Percentiles rank a stretch among this genome's conserved stretches.
These are phyloP conservation scores for Sebastes cheni DNA, from an alignment of 2,797 vertebrate genomes.

Conservation along the genomic window DNA sequence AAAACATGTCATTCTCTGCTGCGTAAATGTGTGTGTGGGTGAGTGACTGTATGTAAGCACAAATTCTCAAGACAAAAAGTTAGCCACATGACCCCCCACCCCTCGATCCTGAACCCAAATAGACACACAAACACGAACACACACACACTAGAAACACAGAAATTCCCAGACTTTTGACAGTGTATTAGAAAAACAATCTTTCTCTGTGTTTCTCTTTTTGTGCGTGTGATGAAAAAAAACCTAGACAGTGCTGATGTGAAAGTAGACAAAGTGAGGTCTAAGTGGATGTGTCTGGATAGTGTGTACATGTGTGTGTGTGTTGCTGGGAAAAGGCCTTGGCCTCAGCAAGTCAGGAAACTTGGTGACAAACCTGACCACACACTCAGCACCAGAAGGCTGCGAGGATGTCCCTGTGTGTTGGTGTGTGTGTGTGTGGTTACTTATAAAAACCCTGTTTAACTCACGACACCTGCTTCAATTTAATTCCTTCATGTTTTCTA, in stretches of 20 bases:
- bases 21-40: conserved; percentile 28
- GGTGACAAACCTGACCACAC: conserved; percentile 69
- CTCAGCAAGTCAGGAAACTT: conserved; percentile 50
- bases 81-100: conserved; percentile 2
- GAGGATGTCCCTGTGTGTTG: conserved; percentile 10
- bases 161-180: conserved; percentile 9
- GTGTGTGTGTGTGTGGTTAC: conserved; percentile 26
- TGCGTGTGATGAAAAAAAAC: not conserved
- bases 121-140: not conserved
- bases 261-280: conserved; percentile 44
- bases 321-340: conserved; percentile 45
- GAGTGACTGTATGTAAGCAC: conserved; percentile 51
- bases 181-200: not conserved
- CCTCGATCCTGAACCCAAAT: conserved; percentile 12
- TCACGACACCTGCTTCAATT: conserved; percentile 9
- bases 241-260: conserved; percentile 35
- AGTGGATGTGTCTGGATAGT: conserved; percentile 44
- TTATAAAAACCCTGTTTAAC: not conserved
- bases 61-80: conserved; percentile 57
- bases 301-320: not conserved
- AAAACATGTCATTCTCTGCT: conserved; percentile 69
- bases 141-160: not conserved
- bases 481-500: not conserved
- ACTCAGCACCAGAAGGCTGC: conserved; percentile 40
- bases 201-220: not conserved